These are phyloP conservation scores for Pollachius pollachius DNA, from an alignment of 2,113 vertebrate species.

Conservation along the genomic window DNA sequence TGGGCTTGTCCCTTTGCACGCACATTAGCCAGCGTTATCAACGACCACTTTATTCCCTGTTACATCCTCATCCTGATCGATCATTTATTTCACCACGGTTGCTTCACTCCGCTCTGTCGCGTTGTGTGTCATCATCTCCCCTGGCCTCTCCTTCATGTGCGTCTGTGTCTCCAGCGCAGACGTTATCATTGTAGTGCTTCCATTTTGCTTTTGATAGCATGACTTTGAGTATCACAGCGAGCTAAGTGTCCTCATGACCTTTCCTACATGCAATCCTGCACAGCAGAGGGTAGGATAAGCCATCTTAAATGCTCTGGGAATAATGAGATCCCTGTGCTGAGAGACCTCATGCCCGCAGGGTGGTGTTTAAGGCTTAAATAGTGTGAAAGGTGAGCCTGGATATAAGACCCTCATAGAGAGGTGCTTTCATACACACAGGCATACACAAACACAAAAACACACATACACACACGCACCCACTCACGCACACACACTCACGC, in stretches of 20 bases:
- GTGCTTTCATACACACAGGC: neutral
- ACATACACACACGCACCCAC: neutral
- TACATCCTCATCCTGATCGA: no score
- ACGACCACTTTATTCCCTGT: no score
- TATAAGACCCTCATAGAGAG: neutral
- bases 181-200: slow-evolving; percentile 6
- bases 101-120: neutral
- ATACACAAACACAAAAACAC: neutral
- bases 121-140: slow-evolving; percentile 11
- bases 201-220: slow-evolving; percentile 23
- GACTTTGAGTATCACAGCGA: slow-evolving; percentile 20
- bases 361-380: neutral
- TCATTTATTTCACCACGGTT: neutral
- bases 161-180: slow-evolving; percentile 7
- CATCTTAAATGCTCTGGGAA: slow-evolving; percentile 14
- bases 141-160: slow-evolving; percentile 12
- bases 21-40: no score
- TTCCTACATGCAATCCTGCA: neutral
- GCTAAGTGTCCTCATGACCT: slow-evolving; percentile 25
- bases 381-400: neutral
- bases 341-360: neutral
- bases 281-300: slow-evolving; percentile 4
- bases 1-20: no score
- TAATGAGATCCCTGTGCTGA: slow-evolving; percentile 25
- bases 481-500: neutral